These are phyloP conservation scores for Hiodon alosoides DNA, from an alignment of 2,113 vertebrate species.

Conservation along the genomic window DNA sequence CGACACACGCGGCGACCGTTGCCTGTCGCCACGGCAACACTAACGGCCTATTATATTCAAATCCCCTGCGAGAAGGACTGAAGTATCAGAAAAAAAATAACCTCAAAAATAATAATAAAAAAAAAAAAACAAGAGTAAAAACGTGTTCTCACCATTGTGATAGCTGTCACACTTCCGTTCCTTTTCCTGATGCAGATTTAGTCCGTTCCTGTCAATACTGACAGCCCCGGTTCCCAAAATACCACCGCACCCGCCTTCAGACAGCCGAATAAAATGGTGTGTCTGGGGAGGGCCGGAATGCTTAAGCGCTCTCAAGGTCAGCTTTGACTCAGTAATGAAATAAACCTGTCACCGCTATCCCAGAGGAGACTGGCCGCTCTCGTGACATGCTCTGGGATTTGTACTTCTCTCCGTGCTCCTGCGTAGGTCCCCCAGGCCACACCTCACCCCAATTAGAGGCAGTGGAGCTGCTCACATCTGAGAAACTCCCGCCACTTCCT, in stretches of 20 bases:
- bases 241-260: constrained; percentile 8
- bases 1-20: constrained; percentile 44
- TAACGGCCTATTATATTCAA: constrained; percentile 50
- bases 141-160: not conserved
- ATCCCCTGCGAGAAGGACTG: constrained; percentile 47
- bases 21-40: constrained; percentile 56
- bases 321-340: constrained; percentile 41
- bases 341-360: constrained; percentile 44
- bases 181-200: not conserved
- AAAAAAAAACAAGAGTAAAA: not conserved
- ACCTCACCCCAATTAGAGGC: constrained; percentile 1
- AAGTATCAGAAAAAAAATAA: constrained; percentile 22
- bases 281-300: constrained; percentile 21
- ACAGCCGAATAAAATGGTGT: constrained; percentile 33
- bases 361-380: constrained; percentile 18
- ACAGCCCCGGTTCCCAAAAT: constrained; percentile 19
- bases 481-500: no score
- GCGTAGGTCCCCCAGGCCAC: constrained; percentile 30
- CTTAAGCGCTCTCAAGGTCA: constrained; percentile 44
- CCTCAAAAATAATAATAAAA: not conserved
- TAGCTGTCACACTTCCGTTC: not conserved
- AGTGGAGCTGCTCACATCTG: not conserved
- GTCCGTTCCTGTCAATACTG: constrained; percentile 24
- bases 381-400: constrained; percentile 52
- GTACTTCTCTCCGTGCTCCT: constrained; percentile 50